These are phyloP conservation scores for Nomia melanderi DNA, from an alignment of 1,140 invertebrate species.

Conservation along the genomic window DNA sequence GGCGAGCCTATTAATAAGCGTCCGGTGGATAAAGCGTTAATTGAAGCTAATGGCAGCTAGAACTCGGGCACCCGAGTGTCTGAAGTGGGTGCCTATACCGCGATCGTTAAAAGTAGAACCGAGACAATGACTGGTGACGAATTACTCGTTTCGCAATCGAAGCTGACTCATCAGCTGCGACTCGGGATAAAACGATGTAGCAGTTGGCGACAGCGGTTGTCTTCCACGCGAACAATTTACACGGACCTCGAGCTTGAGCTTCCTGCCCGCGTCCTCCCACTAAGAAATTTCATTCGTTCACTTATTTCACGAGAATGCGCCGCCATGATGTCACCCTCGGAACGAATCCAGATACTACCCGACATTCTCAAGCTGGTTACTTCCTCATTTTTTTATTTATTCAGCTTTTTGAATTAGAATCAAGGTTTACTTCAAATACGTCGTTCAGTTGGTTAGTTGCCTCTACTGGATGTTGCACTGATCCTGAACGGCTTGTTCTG, in stretches of 20 bases:
- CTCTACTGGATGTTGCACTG: too few species aligned
- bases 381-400: neutral
- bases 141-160: conserved; percentile 25
- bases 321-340: neutral
- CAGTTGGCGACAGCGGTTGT: conserved; percentile 10
- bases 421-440: too few species aligned
- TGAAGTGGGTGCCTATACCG: neutral
- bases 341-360: too few species aligned
- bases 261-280: conserved; percentile 14
- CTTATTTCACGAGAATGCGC: neutral
- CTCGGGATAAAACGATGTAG: conserved; percentile 10
- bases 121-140: conserved; percentile 40
- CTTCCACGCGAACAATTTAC: conserved; percentile 21
- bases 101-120: conserved; percentile 37
- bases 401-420: too few species aligned
- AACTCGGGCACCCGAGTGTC: neutral
- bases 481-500: too few species aligned
- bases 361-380: too few species aligned
- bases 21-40: too few species aligned
- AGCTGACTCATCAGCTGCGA: conserved; percentile 8
- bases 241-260: neutral
- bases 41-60: neutral
- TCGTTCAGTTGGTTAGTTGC: too few species aligned
- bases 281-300: neutral
- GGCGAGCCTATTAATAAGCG: too few species aligned